Conservation (phyloP, 2,797 vertebrate genomes). For the Poeciliopsis infans region DNA sequence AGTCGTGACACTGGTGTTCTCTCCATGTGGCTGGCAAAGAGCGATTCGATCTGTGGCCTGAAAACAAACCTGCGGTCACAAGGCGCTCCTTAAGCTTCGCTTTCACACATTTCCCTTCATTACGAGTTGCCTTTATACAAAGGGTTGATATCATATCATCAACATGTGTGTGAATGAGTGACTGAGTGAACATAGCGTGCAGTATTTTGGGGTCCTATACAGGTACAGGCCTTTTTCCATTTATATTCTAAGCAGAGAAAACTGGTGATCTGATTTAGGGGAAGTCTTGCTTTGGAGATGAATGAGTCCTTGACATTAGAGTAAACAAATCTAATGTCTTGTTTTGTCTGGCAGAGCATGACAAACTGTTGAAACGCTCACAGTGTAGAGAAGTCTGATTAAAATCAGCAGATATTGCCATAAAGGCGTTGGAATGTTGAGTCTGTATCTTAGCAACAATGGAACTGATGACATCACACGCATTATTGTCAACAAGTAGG, state of each 20-base stretch:
- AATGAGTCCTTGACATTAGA: not conserved
- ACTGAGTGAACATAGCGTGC: too few species aligned
- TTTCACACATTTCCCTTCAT: not conserved
- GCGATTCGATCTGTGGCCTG: not conserved
- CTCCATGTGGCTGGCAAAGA: not conserved
- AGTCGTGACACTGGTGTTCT: not conserved
- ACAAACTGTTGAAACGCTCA: not conserved
- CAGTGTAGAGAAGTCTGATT: not conserved
- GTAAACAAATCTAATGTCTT: not conserved
- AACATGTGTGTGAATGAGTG: too few species aligned
- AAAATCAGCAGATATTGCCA: not conserved
- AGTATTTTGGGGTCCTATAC: too few species aligned
- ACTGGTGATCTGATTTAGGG: not conserved
- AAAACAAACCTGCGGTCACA: not conserved
- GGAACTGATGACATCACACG: not conserved
- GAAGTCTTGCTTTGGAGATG: not conserved
- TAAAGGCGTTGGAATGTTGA: not conserved
- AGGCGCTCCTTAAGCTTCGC: not conserved
- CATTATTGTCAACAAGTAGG: not conserved
- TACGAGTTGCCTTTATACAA: not conserved
- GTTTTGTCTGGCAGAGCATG: not conserved
- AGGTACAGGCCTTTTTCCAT: too few species aligned
- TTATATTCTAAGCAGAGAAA: not conserved
- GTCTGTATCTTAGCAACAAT: not conserved
- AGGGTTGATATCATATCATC: not conserved